A percentile compares a stretch with the other conserved stretches of the same genome.
Conservation (phyloP, 1,140 invertebrate species). For the Drosophila asahinai region DNA sequence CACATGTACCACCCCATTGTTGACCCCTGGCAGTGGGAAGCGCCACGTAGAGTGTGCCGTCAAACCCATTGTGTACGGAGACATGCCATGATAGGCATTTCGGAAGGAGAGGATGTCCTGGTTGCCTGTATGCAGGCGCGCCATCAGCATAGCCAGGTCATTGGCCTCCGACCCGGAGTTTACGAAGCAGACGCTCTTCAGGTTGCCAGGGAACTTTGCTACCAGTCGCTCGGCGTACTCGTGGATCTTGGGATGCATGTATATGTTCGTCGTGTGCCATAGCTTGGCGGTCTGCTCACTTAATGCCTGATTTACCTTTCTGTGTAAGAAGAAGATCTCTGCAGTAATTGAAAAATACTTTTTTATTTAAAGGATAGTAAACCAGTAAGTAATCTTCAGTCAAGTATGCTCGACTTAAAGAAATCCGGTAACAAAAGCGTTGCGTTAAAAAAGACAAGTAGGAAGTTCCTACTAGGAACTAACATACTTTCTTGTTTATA, state of each 20-base stretch:
- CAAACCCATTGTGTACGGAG: constrained; percentile 92
- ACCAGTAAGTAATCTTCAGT: no score
- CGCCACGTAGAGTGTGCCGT: constrained; percentile 93
- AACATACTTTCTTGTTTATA: no score
- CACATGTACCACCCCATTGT: constrained; percentile 94
- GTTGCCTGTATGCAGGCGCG: constrained; percentile 93
- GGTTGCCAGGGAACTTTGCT: constrained; percentile 92
- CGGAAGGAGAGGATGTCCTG: constrained; percentile 94
- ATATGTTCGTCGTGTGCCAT: constrained; percentile 97
- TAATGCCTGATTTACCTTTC: constrained; percentile 92
- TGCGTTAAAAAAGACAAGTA: no score
- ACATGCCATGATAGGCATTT: constrained; percentile 96
- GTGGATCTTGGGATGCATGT: constrained; percentile 95
- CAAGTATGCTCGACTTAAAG: no score
- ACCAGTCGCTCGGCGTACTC: constrained; percentile 95
- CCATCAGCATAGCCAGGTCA: constrained; percentile 95
- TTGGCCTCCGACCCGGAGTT: constrained; percentile 99
- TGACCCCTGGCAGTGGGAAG: constrained; percentile 89
- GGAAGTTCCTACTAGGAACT: no score
- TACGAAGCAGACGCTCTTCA: constrained; percentile 96
- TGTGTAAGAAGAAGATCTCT: constrained; percentile 57
- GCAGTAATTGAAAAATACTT: background rate
- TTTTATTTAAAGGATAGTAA: background rate
- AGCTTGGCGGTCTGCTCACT: constrained; percentile 92
- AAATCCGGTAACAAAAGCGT: background rate